Conservation (phyloP, 1,140 invertebrate genomes). For the Lycorma delicatula region DNA sequence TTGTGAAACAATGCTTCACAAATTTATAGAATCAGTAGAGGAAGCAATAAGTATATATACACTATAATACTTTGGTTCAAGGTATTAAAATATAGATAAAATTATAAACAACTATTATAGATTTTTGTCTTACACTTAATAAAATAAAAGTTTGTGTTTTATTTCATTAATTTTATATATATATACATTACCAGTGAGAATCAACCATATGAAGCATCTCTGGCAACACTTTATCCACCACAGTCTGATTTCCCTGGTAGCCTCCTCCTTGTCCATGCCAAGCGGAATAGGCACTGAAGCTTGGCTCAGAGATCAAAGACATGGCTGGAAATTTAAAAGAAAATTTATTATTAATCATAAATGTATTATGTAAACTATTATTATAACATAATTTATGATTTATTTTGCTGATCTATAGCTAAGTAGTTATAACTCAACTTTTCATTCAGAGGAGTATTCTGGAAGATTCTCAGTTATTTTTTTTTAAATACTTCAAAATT, state of each 20-base stretch:
- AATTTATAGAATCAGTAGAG: no score
- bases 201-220: constrained; percentile 68
- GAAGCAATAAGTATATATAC: no score
- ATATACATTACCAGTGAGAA: constrained; percentile 56
- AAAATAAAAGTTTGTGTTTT: no score
- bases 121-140: no score
- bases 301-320: constrained; percentile 18
- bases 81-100: no score
- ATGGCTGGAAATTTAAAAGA: constrained; percentile 7
- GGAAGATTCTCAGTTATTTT: background rate
- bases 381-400: background rate
- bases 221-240: constrained; percentile 60
- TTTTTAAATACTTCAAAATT: background rate
- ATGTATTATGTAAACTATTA: background rate
- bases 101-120: no score
- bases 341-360: background rate
- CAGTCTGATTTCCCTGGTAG: constrained; percentile 50
- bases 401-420: background rate
- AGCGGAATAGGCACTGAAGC: constrained; percentile 14
- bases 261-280: constrained; percentile 16
- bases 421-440: background rate
- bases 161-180: no score
- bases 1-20: no score
- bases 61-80: no score
- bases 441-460: background rate